Evolutionary conservation across 2,888 invertebrate genomes (phyloP), one percentile per base, ranked within the genome.

Genomic region (Nomada flava): DNA sequence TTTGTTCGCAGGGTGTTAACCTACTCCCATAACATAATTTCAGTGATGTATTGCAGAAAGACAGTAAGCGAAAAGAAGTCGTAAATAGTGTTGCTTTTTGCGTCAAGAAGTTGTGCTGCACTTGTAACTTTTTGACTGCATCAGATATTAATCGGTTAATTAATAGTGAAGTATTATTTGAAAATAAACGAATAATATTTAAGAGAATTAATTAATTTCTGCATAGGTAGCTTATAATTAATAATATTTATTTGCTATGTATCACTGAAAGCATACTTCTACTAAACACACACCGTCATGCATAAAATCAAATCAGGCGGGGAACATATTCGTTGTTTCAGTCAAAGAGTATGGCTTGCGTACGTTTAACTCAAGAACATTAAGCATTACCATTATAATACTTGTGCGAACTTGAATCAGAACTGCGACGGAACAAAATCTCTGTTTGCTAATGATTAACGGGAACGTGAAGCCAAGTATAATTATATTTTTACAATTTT

Each of bases 251-350:
- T 36, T 52, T 18, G 11, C 20, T 44, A 57, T 26, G 42, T 15
- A 55, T 1, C 23, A 53, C 36, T 53, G 60, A 64, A 57, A 65
- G 55, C 57, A 52, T 55, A 63, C 59, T 59, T 60, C 57, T 79
- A 76, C 73, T 52, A 18, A 63, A 64, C 63, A 63, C 60, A 75
- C 67, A 72, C 60, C 68, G 52, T 60, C 82, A 72, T 79, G 78
- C 79, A 81, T 42, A 53, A 59, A 72, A 68, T 74, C 69, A 59
- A 76, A 64, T 71, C n/a, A 63, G 55, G 57, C 63, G 44, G 67
- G 52, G n/a, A 76, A 83, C 79, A 76, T 76, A 83, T 82, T 72
- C 77, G 57, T 86, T 81, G 77, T 86, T 83, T 86, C 79, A 79
- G 85, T 85, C 82, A 86, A 87, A 83, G 60, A 65, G 26, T 26